A percentile compares a stretch with the other conserved stretches of the same genome.
These are phyloP conservation scores for Lacanobia wlatinum DNA, from an alignment of 2,888 invertebrate species.

Conservation along the genomic window DNA sequence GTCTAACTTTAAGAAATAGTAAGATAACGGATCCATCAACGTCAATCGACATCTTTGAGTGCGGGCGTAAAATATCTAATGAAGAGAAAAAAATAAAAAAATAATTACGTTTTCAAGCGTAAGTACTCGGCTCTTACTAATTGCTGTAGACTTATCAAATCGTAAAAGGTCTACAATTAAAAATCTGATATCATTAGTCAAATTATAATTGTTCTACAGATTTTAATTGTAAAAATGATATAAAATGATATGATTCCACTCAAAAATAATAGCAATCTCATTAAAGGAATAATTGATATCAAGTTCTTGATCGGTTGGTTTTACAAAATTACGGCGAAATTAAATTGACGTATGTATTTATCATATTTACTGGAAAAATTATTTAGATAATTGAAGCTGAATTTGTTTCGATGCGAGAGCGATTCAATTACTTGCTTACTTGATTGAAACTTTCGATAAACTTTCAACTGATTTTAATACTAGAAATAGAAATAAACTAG, in stretches of 20 bases:
- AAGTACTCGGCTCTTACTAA: constrained; percentile 28
- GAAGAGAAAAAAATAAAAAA: constrained; percentile 18
- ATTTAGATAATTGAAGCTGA: background rate
- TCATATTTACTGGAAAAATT: background rate
- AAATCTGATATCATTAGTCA: constrained; percentile 60
- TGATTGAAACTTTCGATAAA: too few species aligned
- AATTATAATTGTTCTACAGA: constrained; percentile 46
- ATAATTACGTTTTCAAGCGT: constrained; percentile 19
- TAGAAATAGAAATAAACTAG: too few species aligned
- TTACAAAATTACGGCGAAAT: background rate
- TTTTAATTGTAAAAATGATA: constrained; percentile 52
- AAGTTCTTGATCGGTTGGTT: constrained; percentile 32
- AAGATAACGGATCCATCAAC: constrained; percentile 20
- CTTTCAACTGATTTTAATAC: too few species aligned
- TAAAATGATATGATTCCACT: constrained; percentile 55
- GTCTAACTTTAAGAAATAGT: background rate
- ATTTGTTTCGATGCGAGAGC: too few species aligned
- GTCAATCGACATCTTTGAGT: constrained; percentile 15
- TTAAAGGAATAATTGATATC: constrained; percentile 54
- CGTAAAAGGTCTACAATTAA: constrained; percentile 58
- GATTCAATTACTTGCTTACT: too few species aligned
- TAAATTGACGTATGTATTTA: background rate
- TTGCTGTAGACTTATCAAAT: constrained; percentile 41
- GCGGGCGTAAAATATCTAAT: constrained; percentile 25
- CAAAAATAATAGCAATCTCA: constrained; percentile 56